These are phyloP conservation scores for Deroplatys truncata DNA, from an alignment of 2,888 invertebrate species.

Conservation along the genomic window DNA sequence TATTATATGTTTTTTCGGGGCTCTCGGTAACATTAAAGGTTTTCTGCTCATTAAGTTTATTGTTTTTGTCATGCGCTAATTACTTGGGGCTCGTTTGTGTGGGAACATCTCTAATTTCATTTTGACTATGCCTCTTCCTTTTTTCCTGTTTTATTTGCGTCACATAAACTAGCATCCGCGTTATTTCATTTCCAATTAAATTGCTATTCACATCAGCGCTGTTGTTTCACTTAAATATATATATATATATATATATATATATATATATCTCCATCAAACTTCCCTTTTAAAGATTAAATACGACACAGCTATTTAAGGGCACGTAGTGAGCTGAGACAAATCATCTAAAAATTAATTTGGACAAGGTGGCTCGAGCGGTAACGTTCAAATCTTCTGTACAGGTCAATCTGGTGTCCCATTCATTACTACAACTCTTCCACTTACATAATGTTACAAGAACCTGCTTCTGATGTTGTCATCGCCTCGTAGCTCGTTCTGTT, in stretches of 20 bases:
- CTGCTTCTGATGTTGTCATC: too few relatives aligned
- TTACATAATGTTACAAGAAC: too few relatives aligned
- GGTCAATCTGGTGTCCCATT: too few relatives aligned
- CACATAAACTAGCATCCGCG: not conserved
- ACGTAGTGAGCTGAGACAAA: too few relatives aligned
- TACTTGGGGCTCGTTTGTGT: not conserved
- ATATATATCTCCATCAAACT: too few relatives aligned
- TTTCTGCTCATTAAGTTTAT: not conserved
- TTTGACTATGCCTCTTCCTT: not conserved
- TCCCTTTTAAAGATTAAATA: too few relatives aligned
- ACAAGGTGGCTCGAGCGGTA: too few relatives aligned
- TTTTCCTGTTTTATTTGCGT: not conserved
- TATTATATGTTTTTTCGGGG: not conserved
- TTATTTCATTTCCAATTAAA: not conserved
- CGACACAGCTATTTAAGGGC: too few relatives aligned
- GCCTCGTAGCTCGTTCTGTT: too few relatives aligned
- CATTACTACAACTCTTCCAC: too few relatives aligned
- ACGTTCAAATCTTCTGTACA: too few relatives aligned
- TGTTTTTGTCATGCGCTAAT: not conserved
- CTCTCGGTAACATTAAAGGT: not conserved
- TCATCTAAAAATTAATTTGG: too few relatives aligned
- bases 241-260: not conserved
- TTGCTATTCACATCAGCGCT: not conserved
- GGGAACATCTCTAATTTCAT: not conserved
- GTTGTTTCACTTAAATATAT: not conserved